Conservation (phyloP, 2,888 invertebrate species). For the Gerris lacustris region DNA sequence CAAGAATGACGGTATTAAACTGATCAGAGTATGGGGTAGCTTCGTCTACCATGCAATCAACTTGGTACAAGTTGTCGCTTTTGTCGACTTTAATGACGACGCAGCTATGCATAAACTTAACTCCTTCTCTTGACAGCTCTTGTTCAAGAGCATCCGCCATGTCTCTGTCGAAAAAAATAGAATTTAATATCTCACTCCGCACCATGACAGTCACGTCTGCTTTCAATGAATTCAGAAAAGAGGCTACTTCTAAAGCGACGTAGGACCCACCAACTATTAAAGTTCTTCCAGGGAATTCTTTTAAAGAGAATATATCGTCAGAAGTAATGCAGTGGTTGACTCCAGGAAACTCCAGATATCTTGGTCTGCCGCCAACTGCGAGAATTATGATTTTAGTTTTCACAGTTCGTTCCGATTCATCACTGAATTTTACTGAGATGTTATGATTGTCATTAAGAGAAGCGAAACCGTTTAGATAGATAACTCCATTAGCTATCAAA, state of each 20-base stretch:
- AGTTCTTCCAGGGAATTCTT: constrained; percentile 42
- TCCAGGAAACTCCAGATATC: constrained; percentile 77
- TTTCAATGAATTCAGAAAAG: constrained; percentile 41
- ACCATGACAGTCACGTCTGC: constrained; percentile 41
- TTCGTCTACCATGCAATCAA: background rate
- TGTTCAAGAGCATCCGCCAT: constrained; percentile 43
- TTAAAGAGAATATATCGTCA: constrained; percentile 44
- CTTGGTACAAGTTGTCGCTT: constrained; percentile 12
- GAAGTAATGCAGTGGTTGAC: constrained; percentile 59
- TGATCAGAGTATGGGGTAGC: background rate
- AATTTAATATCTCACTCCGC: background rate
- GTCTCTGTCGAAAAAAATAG: constrained; percentile 47
- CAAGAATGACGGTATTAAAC: constrained; percentile 2
- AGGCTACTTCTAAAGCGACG: constrained; percentile 46
- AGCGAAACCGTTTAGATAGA: constrained; percentile 42
- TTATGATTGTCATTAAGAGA: constrained; percentile 40
- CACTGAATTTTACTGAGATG: constrained; percentile 27
- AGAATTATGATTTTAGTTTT: constrained; percentile 66
- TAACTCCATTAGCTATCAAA: constrained; percentile 39
- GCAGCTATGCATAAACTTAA: constrained; percentile 39
- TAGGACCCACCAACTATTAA: constrained; percentile 47
- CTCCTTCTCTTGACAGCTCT: constrained; percentile 40
- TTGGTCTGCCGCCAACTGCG: constrained; percentile 84
- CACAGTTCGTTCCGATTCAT: constrained; percentile 34
- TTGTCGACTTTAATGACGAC: constrained; percentile 38